Evolutionary conservation across 2,888 invertebrate species (phyloP), one percentile per base, ranked within the genome.

Genomic region (Brenthis ino): DNA sequence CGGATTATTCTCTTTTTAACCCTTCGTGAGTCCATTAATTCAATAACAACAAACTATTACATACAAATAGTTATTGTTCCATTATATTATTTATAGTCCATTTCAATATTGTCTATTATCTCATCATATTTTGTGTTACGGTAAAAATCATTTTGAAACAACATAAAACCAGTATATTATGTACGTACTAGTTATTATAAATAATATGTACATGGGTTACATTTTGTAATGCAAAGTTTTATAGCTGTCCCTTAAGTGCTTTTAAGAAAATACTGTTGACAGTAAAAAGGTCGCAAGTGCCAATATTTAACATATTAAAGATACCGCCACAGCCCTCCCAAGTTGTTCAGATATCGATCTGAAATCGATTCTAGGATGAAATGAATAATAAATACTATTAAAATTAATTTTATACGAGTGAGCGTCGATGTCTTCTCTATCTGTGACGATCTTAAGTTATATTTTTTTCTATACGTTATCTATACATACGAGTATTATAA

Each of bases 261-360:
- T 57, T 67, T 64, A 57, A 50, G 60, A 60, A 60, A 64, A 57
- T 70, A 57, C 14, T 58, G 61, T 63, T 68, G 68, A 71, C 67
- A 66, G 67, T 64, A 73, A 68, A 69, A 73, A 67, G 61, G 50
- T 61, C 57, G 37, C 65, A 65, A 65, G 63, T 64, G 55, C 65
- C 65, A 65, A 43, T 56, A 65, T 65, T 57, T 63, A 57, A 61
- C 64, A 54, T 60, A 67, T 54, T 63, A 70, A 68, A 72, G 67
- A 58, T 47, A 66, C 67, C 67, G 69, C 61, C 48, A 33, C 6
- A 67, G 72, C 70, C 72, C 74, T 69, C 72, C 70, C 72, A 72
- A 64, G 67, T 69, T 68, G 65, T 57, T 63, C 8, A 50, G 72
- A 70, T 72, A 70, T 65, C 24, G 65, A 72, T 72, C 70, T 70